Evolutionary conservation across 1,140 invertebrate species (phyloP).

Genomic region (Nylanderia fulva): DNA sequence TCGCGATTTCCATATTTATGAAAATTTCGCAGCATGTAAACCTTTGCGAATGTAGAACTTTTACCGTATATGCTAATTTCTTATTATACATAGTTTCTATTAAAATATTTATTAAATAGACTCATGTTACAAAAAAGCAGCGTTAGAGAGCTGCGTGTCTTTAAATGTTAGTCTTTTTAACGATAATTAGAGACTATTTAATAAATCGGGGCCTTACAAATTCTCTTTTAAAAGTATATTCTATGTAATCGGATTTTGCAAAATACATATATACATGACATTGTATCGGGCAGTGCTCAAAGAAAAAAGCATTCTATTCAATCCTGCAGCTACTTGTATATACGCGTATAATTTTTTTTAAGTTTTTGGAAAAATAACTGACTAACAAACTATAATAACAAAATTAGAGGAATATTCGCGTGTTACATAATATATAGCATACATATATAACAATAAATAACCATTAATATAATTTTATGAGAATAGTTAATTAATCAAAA

Average conservation of each 20-base stretch:
- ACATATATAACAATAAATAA: background rate
- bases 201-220: background rate
- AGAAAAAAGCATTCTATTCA: background rate
- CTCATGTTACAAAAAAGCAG: background rate
- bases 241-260: background rate
- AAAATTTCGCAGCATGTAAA: conserved; percentile 10
- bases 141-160: background rate
- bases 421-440: background rate
- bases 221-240: background rate
- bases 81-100: background rate
- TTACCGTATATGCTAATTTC: background rate
- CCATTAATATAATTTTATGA: background rate
- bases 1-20: background rate
- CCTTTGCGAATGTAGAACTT: background rate
- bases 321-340: background rate
- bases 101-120: background rate
- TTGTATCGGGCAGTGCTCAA: background rate
- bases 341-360: background rate
- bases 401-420: no score
- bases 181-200: no score
- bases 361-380: background rate
- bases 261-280: background rate
- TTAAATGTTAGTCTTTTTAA: no score
- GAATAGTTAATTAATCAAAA: background rate
- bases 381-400: no score